A percentile compares a stretch with the other conserved stretches of the same genome.
Conservation (phyloP, 2,113 vertebrate species). For the Clupea harengus region DNA sequence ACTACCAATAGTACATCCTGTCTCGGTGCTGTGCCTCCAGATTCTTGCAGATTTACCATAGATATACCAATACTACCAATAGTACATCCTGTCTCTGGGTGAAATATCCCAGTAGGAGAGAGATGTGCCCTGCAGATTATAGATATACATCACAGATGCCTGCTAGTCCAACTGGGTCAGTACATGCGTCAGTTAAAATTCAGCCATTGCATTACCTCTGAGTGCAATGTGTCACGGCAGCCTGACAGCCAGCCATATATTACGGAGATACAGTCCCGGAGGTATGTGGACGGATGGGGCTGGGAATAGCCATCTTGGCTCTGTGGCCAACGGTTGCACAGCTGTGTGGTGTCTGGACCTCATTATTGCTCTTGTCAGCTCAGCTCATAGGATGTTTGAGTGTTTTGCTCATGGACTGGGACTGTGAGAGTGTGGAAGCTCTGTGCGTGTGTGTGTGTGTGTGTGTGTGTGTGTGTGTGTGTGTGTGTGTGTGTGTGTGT, state of each 20-base stretch:
- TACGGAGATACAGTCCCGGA: not conserved
- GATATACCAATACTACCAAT: too few relatives aligned
- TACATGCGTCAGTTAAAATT: not conserved
- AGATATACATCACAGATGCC: not conserved
- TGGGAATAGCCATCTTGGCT: not conserved
- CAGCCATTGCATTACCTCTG: not conserved
- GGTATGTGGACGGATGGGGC: not conserved
- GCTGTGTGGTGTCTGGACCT: constrained; percentile 17
- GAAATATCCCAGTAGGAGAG: not conserved
- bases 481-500: not conserved
- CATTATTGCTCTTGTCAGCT: not conserved
- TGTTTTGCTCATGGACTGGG: not conserved
- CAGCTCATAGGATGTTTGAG: not conserved
- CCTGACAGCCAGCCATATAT: not conserved
- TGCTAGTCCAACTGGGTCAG: not conserved
- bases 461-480: not conserved
- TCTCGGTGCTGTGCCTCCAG: too few relatives aligned
- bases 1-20: too few relatives aligned
- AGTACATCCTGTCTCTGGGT: not conserved
- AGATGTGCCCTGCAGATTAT: not conserved
- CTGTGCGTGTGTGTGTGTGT: not conserved
- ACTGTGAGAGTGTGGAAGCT: not conserved
- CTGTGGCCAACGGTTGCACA: not conserved
- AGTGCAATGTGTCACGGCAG: not conserved
- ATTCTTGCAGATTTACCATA: too few relatives aligned